These are phyloP conservation scores for Rhyacophila evoluta DNA, from an alignment of 2,888 invertebrate species.

Conservation along the genomic window DNA sequence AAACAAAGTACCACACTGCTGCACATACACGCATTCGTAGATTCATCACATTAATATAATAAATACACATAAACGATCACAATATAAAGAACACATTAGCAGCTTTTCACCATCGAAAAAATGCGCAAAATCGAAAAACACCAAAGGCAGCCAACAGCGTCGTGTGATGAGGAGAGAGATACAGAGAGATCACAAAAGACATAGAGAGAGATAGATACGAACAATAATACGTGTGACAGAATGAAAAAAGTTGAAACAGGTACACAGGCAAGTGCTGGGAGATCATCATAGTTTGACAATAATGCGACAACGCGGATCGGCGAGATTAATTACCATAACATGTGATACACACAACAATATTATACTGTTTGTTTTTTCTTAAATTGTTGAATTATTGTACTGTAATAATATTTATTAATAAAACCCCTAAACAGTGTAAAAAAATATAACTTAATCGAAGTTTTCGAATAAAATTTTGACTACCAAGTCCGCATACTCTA, in stretches of 20 bases:
- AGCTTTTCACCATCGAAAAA: conserved; percentile 9
- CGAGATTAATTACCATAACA: neutral
- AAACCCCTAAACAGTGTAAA: no score
- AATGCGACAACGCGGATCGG: neutral
- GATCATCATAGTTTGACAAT: conserved; percentile 3
- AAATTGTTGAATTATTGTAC: no score
- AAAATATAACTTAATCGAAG: no score
- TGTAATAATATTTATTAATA: no score
- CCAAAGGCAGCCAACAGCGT: conserved; percentile 16
- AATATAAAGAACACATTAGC: neutral
- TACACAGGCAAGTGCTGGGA: conserved; percentile 23
- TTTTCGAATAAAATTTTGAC: no score
- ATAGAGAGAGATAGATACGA: neutral
- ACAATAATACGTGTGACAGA: conserved; percentile 20
- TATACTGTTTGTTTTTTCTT: no score
- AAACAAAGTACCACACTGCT: neutral
- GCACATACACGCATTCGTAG: neutral
- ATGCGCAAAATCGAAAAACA: conserved; percentile 18
- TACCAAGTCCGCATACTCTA: no score
- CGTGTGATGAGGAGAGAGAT: neutral
- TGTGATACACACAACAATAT: no score
- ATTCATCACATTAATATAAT: neutral
- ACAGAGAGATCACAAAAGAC: conserved; percentile 15
- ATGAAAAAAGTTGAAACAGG: conserved; percentile 18
- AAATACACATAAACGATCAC: neutral